Conservation (phyloP, 2,113 vertebrate genomes). For the Trematomus loennbergii region DNA sequence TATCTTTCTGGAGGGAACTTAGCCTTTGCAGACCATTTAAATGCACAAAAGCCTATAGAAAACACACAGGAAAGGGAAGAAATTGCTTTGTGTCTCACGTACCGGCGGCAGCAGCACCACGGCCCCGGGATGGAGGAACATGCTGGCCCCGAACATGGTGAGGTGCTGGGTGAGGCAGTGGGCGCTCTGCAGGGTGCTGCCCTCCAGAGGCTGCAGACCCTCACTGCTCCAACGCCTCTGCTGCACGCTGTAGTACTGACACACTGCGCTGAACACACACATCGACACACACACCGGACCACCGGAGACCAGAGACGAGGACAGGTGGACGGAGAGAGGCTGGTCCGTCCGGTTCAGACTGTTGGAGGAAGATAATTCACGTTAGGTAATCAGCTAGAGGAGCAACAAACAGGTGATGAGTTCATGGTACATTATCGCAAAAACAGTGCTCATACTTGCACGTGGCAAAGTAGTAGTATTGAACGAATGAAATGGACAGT, state of each 20-base stretch:
- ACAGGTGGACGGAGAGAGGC: constrained; percentile 76
- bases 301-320: constrained; percentile 47
- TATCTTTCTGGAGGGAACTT: too few species aligned
- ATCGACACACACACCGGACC: constrained; percentile 54
- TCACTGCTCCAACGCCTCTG: constrained; percentile 81
- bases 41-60: too few species aligned
- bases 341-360: constrained; percentile 70
- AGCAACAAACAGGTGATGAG: too few species aligned
- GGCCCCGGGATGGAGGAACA: constrained; percentile 85
- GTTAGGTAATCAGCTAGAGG: too few species aligned
- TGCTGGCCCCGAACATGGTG: constrained; percentile 87
- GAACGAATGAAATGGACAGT: too few species aligned
- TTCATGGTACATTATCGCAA: too few species aligned
- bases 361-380: neutral
- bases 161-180: constrained; percentile 86
- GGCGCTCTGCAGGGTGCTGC: constrained; percentile 74
- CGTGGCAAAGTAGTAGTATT: too few species aligned
- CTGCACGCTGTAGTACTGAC: constrained; percentile 81
- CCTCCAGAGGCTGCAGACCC: constrained; percentile 80
- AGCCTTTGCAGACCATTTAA: too few species aligned
- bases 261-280: constrained; percentile 85
- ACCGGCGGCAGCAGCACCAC: constrained; percentile 85
- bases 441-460: too few species aligned
- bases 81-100: constrained; percentile 14
- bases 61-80: too few species aligned